A percentile compares a stretch with the other conserved stretches of the same genome.
phyloP scores from a whole-genome alignment of 2,888 invertebrate genomes.

The Archaeoteleia sp. region DNA sequence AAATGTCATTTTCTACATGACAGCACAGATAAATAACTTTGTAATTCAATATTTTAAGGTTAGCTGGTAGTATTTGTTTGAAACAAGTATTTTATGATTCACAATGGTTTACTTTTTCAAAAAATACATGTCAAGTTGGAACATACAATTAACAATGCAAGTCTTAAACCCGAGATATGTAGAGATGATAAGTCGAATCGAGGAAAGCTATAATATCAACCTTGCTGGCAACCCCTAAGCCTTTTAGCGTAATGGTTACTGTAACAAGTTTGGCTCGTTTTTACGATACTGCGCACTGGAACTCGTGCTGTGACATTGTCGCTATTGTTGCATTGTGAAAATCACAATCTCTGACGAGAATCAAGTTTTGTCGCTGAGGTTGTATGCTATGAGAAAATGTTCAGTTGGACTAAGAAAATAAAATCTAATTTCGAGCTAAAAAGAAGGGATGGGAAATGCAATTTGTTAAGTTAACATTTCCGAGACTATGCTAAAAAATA shows the following conservation, averaged over 20 bases:
- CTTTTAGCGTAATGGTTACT: conserved; percentile 33
- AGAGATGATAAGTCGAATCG: conserved; percentile 32
- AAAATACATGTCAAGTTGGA: too few relatives aligned
- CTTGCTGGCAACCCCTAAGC: background rate
- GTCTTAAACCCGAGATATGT: conserved; percentile 42
- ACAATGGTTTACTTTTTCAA: too few relatives aligned
- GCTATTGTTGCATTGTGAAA: conserved; percentile 36
- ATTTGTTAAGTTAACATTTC: too few relatives aligned
- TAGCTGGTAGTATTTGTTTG: too few relatives aligned
- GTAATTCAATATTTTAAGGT: too few relatives aligned
- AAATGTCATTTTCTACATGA: conserved; percentile 5
- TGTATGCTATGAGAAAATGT: conserved; percentile 35
- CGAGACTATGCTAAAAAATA: too few relatives aligned
- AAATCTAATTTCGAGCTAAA: too few relatives aligned
- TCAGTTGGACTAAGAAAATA: background rate
- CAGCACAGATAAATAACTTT: too few relatives aligned
- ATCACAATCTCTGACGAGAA: conserved; percentile 49
- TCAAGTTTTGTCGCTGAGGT: conserved; percentile 48
- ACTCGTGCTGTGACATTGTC: conserved; percentile 66
- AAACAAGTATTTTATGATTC: too few relatives aligned
- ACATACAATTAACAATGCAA: conserved; percentile 32
- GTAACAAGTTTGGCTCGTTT: conserved; percentile 53
- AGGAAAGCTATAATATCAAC: conserved; percentile 32
- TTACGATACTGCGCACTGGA: conserved; percentile 33
- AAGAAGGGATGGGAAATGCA: too few relatives aligned